Evolutionary conservation across 2,888 invertebrate species (phyloP).

Genomic region (Ferrisia virgata): DNA sequence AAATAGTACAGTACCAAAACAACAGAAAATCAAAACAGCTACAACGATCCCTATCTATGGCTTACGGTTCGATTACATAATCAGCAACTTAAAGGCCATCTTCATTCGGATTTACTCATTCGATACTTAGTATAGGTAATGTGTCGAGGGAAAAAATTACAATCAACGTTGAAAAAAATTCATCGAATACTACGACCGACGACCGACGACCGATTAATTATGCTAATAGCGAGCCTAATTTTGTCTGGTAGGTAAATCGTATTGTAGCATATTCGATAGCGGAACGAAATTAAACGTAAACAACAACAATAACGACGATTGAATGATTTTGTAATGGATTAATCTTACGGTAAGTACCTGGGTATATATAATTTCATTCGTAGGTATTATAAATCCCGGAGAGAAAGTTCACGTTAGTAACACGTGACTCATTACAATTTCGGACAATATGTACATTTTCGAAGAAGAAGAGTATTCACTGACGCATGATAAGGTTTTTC

Average conservation of each 20-base stretch:
- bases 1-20: too few species aligned
- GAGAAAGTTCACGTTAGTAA: constrained; percentile 17
- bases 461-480: background rate
- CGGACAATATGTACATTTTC: background rate
- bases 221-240: constrained; percentile 9
- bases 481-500: constrained; percentile 21
- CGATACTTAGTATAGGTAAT: too few species aligned
- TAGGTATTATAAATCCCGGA: constrained; percentile 4
- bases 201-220: background rate
- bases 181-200: background rate
- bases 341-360: too few species aligned
- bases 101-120: too few species aligned
- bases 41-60: too few species aligned
- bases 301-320: background rate
- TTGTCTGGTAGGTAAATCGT: background rate
- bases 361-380: background rate
- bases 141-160: too few species aligned
- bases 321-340: constrained; percentile 22
- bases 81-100: too few species aligned
- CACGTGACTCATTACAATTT: constrained; percentile 7
- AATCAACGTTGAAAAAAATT: background rate
- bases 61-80: too few species aligned
- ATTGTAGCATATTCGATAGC: background rate
- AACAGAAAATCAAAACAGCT: too few species aligned
- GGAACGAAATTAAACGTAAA: background rate